A percentile compares a stretch with the other conserved stretches of the same genome.
Evolutionary conservation across 2,113 vertebrate species (phyloP).

Genomic region (Megalops atlanticus): DNA sequence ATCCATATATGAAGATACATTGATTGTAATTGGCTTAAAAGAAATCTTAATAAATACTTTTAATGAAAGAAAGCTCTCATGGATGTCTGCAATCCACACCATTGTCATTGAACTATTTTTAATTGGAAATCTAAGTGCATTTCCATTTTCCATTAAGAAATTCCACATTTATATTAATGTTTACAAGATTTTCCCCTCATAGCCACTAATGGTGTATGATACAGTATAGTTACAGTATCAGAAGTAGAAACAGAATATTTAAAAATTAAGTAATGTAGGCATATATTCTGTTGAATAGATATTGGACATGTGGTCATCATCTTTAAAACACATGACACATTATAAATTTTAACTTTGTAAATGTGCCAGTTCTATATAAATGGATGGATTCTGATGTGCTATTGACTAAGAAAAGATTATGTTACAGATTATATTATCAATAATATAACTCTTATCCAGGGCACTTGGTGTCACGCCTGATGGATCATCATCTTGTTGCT

Average conservation of each 20-base stretch:
- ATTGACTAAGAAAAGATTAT: too few relatives aligned
- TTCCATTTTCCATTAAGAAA: not conserved
- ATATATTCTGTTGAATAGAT: not conserved
- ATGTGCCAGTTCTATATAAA: not conserved
- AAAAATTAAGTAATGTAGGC: not conserved
- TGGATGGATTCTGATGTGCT: too few relatives aligned
- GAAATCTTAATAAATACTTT: not conserved
- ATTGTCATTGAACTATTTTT: not conserved
- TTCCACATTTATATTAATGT: conserved; percentile 13
- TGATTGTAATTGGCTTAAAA: too few relatives aligned
- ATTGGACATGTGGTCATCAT: not conserved
- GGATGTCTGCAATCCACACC: not conserved
- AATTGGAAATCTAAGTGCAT: not conserved
- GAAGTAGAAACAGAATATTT: not conserved
- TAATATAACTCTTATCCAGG: too few relatives aligned
- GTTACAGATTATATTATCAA: too few relatives aligned
- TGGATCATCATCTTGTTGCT: not conserved
- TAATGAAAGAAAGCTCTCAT: not conserved
- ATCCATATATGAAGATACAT: too few relatives aligned
- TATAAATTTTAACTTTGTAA: not conserved
- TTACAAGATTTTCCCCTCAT: not conserved
- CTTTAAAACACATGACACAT: not conserved
- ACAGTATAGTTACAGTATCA: too few relatives aligned
- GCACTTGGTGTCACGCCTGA: not conserved
- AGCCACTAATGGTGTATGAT: not conserved